Percentiles rank a stretch among this genome's conserved stretches.
These are phyloP conservation scores for Triplophysa rosa DNA, from an alignment of 2,113 vertebrate genomes.

Conservation along the genomic window DNA sequence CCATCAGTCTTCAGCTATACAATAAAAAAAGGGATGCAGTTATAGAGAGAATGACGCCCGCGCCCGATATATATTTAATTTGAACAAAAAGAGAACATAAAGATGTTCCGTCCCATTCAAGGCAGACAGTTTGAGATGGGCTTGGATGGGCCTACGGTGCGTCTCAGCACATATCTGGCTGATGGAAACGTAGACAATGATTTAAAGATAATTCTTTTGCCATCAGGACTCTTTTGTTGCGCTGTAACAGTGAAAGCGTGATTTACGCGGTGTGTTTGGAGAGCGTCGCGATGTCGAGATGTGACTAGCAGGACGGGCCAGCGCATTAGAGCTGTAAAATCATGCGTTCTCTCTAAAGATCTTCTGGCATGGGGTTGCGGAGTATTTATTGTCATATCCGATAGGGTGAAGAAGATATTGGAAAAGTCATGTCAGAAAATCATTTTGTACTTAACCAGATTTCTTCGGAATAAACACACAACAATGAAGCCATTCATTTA, in stretches of 20 bases:
- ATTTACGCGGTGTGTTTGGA: slow-evolving; percentile 61
- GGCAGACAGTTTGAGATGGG: slow-evolving; percentile 61
- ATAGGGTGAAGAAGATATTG: slow-evolving; percentile 26
- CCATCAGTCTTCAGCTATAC: slow-evolving; percentile 77
- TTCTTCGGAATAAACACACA: slow-evolving; percentile 26
- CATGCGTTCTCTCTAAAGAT: slow-evolving; percentile 23
- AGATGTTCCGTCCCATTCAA: slow-evolving; percentile 72
- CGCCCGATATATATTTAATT: slow-evolving; percentile 76
- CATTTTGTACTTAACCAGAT: slow-evolving; percentile 10
- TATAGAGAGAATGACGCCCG: slow-evolving; percentile 76
- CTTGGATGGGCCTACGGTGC: slow-evolving; percentile 55
- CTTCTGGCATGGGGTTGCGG: slow-evolving; percentile 28
- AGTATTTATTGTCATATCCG: slow-evolving; percentile 25
- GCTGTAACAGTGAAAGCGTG: slow-evolving; percentile 64
- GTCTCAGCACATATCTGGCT: slow-evolving; percentile 52
- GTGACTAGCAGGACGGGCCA: slow-evolving; percentile 39
- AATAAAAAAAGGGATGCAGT: slow-evolving; percentile 77
- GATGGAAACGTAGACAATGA: slow-evolving; percentile 65
- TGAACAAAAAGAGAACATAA: slow-evolving; percentile 76
- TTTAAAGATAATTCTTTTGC: slow-evolving; percentile 67
- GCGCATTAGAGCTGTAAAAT: slow-evolving; percentile 35
- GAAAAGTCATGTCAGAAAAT: slow-evolving; percentile 23
- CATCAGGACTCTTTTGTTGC: slow-evolving; percentile 66
- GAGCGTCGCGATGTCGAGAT: slow-evolving; percentile 51
- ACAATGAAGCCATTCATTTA: slow-evolving; percentile 41